A percentile compares a stretch with the other conserved stretches of the same genome.
These are phyloP conservation scores for Heliconius hewitsoni DNA, from an alignment of 1,140 invertebrate genomes.

Conservation along the genomic window DNA sequence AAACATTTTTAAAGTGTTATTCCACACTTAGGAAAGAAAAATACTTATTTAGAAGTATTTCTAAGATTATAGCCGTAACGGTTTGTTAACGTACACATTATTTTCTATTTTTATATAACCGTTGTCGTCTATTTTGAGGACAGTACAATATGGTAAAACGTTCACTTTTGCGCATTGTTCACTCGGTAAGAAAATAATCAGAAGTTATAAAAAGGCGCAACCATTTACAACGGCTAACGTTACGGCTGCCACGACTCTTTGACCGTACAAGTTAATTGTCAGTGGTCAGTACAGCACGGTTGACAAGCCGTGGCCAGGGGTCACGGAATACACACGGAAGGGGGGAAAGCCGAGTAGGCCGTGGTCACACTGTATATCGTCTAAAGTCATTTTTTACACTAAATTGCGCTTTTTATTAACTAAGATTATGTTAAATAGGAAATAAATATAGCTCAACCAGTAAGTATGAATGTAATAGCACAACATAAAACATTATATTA, in stretches of 20 bases:
- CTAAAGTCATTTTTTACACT: neutral
- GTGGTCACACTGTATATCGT: neutral
- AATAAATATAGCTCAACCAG: neutral
- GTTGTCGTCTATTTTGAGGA: neutral
- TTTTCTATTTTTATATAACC: neutral
- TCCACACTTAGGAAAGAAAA: too few relatives aligned
- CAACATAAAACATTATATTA: neutral
- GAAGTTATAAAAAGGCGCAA: too few relatives aligned
- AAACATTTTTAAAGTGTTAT: too few relatives aligned
- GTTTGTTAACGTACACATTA: neutral
- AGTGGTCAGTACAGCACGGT: neutral
- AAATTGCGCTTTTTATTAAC: neutral
- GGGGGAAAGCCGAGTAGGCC: too few relatives aligned
- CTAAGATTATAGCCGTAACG: neutral
- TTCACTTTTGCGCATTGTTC: too few relatives aligned
- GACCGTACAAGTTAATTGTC: neutral
- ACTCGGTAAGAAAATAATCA: too few relatives aligned
- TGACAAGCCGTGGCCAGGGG: too few relatives aligned
- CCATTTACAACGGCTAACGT: too few relatives aligned
- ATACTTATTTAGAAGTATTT: too few relatives aligned
- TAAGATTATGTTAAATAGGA: neutral
- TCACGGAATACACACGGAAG: too few relatives aligned
- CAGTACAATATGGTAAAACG: neutral
- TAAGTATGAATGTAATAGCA: neutral
- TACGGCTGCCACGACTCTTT: too few relatives aligned